Conservation (phyloP, 2,888 invertebrate genomes). For the Strigamia crassipes region DNA sequence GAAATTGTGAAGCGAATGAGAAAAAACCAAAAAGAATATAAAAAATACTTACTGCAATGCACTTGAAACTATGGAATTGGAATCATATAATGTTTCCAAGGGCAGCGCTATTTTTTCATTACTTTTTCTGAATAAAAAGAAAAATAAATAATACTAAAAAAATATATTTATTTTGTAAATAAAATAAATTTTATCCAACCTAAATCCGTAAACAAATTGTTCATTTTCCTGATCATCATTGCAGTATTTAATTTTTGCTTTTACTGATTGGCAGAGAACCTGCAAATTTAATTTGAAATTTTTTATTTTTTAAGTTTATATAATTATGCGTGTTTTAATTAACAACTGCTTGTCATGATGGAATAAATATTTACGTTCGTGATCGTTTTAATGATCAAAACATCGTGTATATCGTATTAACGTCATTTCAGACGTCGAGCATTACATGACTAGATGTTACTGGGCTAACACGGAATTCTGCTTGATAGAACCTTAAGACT, state of each 20-base stretch:
- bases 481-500: not conserved
- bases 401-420: too few species aligned
- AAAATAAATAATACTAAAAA: not conserved
- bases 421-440: too few species aligned
- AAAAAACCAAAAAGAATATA: not conserved
- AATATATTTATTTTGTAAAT: not conserved
- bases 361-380: too few species aligned
- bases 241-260: slow-evolving; percentile 20
- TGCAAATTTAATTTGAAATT: not conserved
- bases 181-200: not conserved
- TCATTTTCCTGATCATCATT: not conserved
- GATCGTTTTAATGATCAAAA: too few species aligned
- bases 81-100: slow-evolving; percentile 49
- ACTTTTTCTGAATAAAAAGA: slow-evolving; percentile 44
- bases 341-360: too few species aligned
- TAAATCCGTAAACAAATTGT: slow-evolving; percentile 15
- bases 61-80: slow-evolving; percentile 48
- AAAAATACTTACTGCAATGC: slow-evolving; percentile 47
- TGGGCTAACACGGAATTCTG: not conserved
- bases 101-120: slow-evolving; percentile 49
- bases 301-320: too few species aligned
- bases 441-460: too few species aligned
- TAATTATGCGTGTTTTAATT: too few species aligned
- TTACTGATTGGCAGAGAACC: not conserved
- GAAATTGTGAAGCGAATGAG: too few species aligned